Evolutionary conservation across 2,888 invertebrate species (phyloP).

Genomic region (Apoda limacodes): DNA sequence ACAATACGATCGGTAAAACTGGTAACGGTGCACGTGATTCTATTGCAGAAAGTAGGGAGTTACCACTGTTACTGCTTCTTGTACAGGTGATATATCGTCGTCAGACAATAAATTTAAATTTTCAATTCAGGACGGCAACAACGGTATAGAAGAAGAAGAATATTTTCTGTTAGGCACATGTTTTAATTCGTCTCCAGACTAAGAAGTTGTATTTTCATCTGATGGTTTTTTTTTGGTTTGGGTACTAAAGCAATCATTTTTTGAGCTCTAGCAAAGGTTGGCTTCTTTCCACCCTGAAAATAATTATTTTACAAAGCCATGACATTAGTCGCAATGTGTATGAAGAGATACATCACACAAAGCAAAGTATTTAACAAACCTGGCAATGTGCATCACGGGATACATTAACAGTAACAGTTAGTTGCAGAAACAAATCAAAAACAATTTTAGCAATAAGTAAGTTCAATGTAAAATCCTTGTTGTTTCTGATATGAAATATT

Average conservation of each 20-base stretch:
- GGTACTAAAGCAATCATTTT: conserved; percentile 11
- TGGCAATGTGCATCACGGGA: conserved; percentile 12
- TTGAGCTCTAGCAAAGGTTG: conserved; percentile 6
- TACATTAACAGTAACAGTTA: conserved; percentile 12
- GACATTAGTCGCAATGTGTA: conserved; percentile 10
- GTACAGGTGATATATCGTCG: conserved; percentile 15
- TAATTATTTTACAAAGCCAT: conserved; percentile 7
- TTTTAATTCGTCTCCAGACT: conserved; percentile 8
- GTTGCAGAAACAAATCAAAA: conserved; percentile 12
- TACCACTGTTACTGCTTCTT: conserved; percentile 14
- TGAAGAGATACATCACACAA: conserved; percentile 8
- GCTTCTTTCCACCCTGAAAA: conserved; percentile 8
- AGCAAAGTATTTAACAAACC: conserved; percentile 6
- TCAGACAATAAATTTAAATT: conserved; percentile 18
- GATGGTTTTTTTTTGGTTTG: conserved; percentile 12
- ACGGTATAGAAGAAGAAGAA: conserved; percentile 8
- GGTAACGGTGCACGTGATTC: too few relatives aligned
- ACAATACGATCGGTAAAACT: too few relatives aligned
- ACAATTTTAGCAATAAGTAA: conserved; percentile 12
- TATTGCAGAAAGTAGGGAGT: too few relatives aligned
- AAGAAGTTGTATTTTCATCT: conserved; percentile 12
- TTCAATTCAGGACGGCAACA: conserved; percentile 15
- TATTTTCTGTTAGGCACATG: too few relatives aligned
- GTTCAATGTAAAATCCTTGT: conserved; percentile 12
- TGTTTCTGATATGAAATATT: conserved; percentile 12